Percentiles rank a stretch among this genome's conserved stretches.
Evolutionary conservation across 1,140 invertebrate species (phyloP).

Genomic region (Monochamus saltuarius): DNA sequence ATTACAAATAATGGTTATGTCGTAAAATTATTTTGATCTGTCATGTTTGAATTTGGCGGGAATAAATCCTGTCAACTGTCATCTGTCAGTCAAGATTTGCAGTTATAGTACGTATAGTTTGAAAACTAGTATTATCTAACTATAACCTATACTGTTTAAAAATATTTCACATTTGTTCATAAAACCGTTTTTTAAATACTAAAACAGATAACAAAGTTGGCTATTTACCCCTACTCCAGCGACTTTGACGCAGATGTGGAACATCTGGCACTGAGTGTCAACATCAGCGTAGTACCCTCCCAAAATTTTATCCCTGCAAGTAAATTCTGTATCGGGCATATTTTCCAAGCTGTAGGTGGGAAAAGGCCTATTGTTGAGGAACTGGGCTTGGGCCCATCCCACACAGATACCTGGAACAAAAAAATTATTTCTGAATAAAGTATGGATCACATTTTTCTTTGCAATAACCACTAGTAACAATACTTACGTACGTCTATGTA

Average conservation of each 20-base stretch:
- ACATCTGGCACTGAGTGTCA: slow-evolving; percentile 89
- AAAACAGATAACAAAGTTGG: background rate
- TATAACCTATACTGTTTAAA: too few relatives aligned
- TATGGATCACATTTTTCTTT: too few relatives aligned
- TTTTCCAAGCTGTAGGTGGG: slow-evolving; percentile 75
- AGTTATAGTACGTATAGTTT: too few relatives aligned
- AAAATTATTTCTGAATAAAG: background rate
- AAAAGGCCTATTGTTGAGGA: slow-evolving; percentile 55
- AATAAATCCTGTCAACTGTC: too few relatives aligned
- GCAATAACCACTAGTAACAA: too few relatives aligned
- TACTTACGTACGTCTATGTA: background rate
- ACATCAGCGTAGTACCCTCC: slow-evolving; percentile 90
- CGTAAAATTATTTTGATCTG: too few relatives aligned
- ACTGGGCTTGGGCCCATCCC: slow-evolving; percentile 42
- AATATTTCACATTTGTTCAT: too few relatives aligned
- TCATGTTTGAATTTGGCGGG: too few relatives aligned
- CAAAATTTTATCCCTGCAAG: slow-evolving; percentile 82
- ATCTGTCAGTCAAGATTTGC: too few relatives aligned
- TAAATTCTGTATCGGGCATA: slow-evolving; percentile 84
- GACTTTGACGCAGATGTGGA: slow-evolving; percentile 85
- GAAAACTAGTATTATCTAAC: too few relatives aligned
- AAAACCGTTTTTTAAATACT: too few relatives aligned
- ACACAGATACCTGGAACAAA: slow-evolving; percentile 38
- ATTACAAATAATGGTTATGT: too few relatives aligned
- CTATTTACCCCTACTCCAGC: slow-evolving; percentile 68